A percentile compares a stretch with the other conserved stretches of the same genome.
phyloP scores from a whole-genome alignment of 2,888 invertebrate genomes.

The Eupithecia pulchellata region DNA sequence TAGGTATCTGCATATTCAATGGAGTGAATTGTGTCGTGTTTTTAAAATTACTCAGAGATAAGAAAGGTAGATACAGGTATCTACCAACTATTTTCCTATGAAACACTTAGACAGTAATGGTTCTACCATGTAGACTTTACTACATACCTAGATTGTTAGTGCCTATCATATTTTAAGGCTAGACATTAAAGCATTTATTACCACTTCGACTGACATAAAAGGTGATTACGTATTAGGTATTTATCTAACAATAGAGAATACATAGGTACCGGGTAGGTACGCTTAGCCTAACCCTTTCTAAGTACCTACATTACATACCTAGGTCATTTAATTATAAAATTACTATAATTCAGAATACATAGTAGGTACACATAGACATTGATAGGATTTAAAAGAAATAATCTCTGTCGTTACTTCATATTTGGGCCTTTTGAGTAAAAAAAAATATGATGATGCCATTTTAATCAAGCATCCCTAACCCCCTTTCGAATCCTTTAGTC shows the following conservation, averaged over 20 bases:
- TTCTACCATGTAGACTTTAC: not conserved
- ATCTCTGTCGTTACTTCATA: no score
- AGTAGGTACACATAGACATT: no score
- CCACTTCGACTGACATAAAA: not conserved
- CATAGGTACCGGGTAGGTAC: no score
- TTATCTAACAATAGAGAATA: not conserved
- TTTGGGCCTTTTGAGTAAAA: no score
- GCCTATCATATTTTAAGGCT: not conserved
- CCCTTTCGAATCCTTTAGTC: not conserved
- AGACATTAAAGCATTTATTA: not conserved
- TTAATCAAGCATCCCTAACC: not conserved
- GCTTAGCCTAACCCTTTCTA: not conserved
- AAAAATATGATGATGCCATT: not conserved
- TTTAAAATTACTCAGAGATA: constrained; percentile 13
- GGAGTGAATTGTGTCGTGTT: constrained; percentile 21
- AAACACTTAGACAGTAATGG: not conserved
- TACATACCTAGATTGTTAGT: not conserved
- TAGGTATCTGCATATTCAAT: constrained; percentile 21
- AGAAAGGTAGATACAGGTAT: constrained; percentile 11
- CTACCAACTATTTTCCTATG: not conserved
- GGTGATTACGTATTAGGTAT: not conserved
- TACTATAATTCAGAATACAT: no score
- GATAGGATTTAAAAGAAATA: no score
- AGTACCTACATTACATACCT: no score
- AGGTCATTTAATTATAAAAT: no score